Base-by-base conservation (phyloP, 1,140 invertebrate species). In the Drosophila nannoptera region DNA sequence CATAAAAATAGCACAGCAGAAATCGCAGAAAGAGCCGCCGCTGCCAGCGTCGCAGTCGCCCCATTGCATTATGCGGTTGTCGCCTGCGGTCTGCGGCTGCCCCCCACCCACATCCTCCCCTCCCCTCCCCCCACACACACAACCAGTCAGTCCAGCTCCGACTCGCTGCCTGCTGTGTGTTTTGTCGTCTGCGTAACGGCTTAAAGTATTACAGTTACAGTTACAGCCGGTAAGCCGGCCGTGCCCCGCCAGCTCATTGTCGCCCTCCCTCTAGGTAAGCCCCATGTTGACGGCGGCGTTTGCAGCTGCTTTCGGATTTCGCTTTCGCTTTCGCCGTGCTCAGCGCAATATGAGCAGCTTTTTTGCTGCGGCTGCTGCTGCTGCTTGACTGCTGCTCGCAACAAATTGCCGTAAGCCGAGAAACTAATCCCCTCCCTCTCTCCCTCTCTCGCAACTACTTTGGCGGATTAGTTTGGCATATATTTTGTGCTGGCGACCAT, bases 181-280 rank as follows among this genome's bases (percentile, higher is more conserved):
- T 76, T 76, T 82, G 78, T 78, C 75, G 78, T 77, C 78, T 81
- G 78, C 78, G 78, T 82, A 83, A 78, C 69, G 80, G 80, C 81
- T 84, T 84, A 84, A 84, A 84, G 80, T 86, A 84, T 84, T 84
- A 84, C 80, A 74, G 80, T 80, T 76, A 80, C 73, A 83, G 81
- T 80, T 65, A 65, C 68, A 52, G 67, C 49, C 32, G 43, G 50
- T 45, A 40, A 48, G 42, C 11, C 33, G 5, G 32, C 2, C 48
- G 29, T 31, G 11, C 14, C 12, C 6, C 16, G 4, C 29, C 40
- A 43, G 43, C 43, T 16, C 14, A 45, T 45, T 45, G 9, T 31
- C 9, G 29, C 14, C 29, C 29, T 60, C 56, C 36, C 54, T 16
- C 29, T 66, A 73, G 77, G 76, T 84, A 84, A 84, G 80, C 80